Conservation (phyloP, 2,113 vertebrate genomes). For the Gallinago paraguaiae region DNA sequence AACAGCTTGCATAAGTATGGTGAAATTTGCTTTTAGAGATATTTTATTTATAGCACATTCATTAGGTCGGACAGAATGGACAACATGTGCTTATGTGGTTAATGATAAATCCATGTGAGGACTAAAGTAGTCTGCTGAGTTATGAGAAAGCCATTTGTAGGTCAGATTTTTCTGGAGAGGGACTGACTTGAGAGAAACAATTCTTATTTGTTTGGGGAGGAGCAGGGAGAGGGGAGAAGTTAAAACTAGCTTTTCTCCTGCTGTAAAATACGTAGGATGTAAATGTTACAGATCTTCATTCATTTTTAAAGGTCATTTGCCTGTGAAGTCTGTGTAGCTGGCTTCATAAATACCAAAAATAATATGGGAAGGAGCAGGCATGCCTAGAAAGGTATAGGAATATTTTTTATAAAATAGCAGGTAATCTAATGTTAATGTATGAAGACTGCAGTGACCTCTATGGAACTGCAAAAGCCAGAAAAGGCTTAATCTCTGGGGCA, state of each 20-base stretch:
- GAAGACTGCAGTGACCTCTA: neutral
- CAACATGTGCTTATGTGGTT: conserved; percentile 66
- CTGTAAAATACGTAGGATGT: neutral
- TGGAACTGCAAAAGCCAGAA: neutral
- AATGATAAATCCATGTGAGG: conserved; percentile 68
- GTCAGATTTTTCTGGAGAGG: conserved; percentile 42
- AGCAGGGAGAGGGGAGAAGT: neutral
- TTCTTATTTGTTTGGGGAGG: neutral
- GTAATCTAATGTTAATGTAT: neutral
- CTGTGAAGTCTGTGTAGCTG: neutral
- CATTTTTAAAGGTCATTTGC: conserved; percentile 4
- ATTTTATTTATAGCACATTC: conserved; percentile 62
- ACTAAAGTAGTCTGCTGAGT: conserved; percentile 33
- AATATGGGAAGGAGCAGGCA: neutral
- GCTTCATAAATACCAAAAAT: neutral
- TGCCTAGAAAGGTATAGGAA: neutral
- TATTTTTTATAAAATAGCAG: neutral
- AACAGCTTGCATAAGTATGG: conserved; percentile 38
- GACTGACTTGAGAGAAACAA: neutral
- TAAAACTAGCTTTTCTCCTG: neutral
- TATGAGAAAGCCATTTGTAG: conserved; percentile 46
- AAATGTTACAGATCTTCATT: neutral
- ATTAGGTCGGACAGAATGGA: conserved; percentile 45
- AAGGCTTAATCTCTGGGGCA: neutral
- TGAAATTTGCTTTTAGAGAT: conserved; percentile 44